phyloP scores from a whole-genome alignment of 1,140 invertebrate species.

The Eumaeus atala region DNA sequence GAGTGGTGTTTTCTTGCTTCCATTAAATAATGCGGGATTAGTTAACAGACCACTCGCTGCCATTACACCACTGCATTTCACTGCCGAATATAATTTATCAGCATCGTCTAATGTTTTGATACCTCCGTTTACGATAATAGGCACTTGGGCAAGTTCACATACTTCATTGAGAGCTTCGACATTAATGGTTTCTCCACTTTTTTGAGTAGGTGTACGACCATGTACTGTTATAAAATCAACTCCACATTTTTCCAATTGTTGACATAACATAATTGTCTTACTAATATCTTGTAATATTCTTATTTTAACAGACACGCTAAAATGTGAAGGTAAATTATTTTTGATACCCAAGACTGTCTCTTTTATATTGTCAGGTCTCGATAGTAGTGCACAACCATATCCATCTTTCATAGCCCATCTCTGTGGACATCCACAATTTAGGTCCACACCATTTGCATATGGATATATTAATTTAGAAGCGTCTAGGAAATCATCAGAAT shows the following conservation, averaged over 20 bases:
- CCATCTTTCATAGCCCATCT: conserved; percentile 94
- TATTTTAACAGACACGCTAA: conserved; percentile 95
- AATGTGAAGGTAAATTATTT: conserved; percentile 82
- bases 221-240: conserved; percentile 93
- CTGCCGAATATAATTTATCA: conserved; percentile 76
- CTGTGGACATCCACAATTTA: conserved; percentile 98
- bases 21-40: conserved; percentile 93
- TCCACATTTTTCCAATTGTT: conserved; percentile 87
- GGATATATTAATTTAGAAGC: conserved; percentile 89
- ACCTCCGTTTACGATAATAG: conserved; percentile 94
- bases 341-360: conserved; percentile 87
- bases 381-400: conserved; percentile 89
- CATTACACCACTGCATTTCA: conserved; percentile 91
- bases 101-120: conserved; percentile 84
- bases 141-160: conserved; percentile 82
- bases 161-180: conserved; percentile 82
- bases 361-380: conserved; percentile 87
- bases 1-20: conserved; percentile 79
- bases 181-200: conserved; percentile 86
- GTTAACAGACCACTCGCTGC: conserved; percentile 89
- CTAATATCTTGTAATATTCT: conserved; percentile 78
- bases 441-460: conserved; percentile 93
- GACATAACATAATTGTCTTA: conserved; percentile 76
- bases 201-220: conserved; percentile 88
- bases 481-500: conserved; percentile 85